These are phyloP conservation scores for Tenthredo notha DNA, from an alignment of 2,888 invertebrate genomes.

Conservation along the genomic window DNA sequence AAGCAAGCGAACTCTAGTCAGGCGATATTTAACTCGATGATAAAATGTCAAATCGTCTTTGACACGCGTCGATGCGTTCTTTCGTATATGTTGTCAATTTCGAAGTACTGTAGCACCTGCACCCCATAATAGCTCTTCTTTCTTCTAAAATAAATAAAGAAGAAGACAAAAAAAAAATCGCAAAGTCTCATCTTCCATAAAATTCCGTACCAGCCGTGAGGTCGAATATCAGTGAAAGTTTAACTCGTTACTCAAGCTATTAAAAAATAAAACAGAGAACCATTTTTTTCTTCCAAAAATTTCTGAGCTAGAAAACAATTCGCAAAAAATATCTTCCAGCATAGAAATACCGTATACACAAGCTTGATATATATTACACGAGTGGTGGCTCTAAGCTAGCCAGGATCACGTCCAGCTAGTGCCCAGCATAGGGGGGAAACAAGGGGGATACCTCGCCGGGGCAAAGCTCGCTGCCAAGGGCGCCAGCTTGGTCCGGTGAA, in stretches of 20 bases:
- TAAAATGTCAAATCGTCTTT: slow-evolving; percentile 34
- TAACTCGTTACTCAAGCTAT: neutral
- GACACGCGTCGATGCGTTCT: slow-evolving; percentile 17
- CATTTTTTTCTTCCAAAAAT: neutral
- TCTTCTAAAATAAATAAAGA: neutral
- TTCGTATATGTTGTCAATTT: slow-evolving; percentile 18
- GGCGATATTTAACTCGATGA: slow-evolving; percentile 29
- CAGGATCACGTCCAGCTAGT: slow-evolving; percentile 40
- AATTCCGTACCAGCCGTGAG: neutral
- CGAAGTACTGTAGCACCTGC: slow-evolving; percentile 24
- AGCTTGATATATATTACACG: slow-evolving; percentile 40
- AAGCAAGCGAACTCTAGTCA: neutral
- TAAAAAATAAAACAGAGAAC: neutral
- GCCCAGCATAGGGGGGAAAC: slow-evolving; percentile 15
- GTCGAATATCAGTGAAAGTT: neutral
- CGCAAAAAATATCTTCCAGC: neutral
- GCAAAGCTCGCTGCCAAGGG: slow-evolving; percentile 70
- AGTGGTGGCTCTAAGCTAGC: slow-evolving; percentile 28
- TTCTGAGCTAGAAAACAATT: neutral
- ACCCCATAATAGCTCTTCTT: neutral
- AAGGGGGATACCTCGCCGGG: slow-evolving; percentile 59
- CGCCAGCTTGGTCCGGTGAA: slow-evolving; percentile 63
- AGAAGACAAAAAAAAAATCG: neutral
- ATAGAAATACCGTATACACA: neutral
- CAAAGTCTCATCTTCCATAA: neutral